Evolutionary conservation across 2,113 vertebrate species (phyloP), one percentile per base, ranked within the genome.

Genomic region (Xiphorhynchus elegans): DNA sequence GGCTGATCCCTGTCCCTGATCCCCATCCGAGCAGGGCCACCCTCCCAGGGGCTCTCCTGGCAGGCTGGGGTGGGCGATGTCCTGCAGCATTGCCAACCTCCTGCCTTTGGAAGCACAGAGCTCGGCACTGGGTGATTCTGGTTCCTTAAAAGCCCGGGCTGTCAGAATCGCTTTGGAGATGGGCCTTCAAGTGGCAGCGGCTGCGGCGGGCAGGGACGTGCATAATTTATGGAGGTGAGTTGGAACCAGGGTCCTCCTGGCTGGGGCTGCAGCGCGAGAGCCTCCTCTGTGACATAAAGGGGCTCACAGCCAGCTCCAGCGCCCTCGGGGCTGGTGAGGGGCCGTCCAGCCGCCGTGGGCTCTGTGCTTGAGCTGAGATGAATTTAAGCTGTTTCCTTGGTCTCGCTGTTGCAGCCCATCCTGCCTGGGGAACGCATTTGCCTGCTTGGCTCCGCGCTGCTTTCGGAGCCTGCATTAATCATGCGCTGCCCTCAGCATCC

Each of bases 161-260:
- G 97, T 97, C 97, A 97, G 89, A 96, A 97, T 63, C 8, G 60
- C 82, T 97, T 97, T 97, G 95, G 94, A 96, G 56, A 95, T 52
- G 74, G 84, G 79, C 55, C 95, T 97, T 97, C 96, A 96, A 91
- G 93, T 16, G 21, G 85, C 78, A 90, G 93, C 17, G 17, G 86
- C 78, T 90, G 87, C 21, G 7, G 20, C n/a, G 6, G 87, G 87
- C 50, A 68, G 95, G 67, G 75, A 74, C 33, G 75, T 96, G 81
- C 94, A 97, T 97, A 89, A 97, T 97, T 97, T 44, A 95, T 94
- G 81, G 94, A 76, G 90, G 87, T 91, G 91, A 97, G 92, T 70
- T 60, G 81, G 95, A 95, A 67, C 53, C n/a, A 56, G 67, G 84
- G 82, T 78, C 42, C 76, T 91, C 63, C 90, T 19, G 79, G 63